Evolutionary conservation across 1,140 invertebrate species (phyloP).

Genomic region (Hirudo medicinalis): DNA sequence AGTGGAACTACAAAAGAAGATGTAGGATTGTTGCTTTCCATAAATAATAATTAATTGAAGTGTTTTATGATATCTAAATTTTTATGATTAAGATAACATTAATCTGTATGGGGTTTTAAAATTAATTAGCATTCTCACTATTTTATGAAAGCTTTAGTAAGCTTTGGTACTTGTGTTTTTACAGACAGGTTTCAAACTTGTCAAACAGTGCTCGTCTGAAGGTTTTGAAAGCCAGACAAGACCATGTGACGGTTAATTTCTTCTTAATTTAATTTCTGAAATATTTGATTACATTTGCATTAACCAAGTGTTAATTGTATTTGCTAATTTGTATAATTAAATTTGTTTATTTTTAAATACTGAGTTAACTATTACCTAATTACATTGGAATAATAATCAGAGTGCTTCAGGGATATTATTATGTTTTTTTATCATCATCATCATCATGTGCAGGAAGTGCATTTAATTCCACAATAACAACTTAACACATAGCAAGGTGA

Average conservation of each 20-base stretch:
- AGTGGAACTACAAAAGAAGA: constrained; percentile 97
- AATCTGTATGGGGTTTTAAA: background rate
- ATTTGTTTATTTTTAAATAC: no score
- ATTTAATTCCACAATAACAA: no score
- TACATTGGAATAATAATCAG: no score
- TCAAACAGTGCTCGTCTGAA: constrained; percentile 90
- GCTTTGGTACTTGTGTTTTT: constrained; percentile 30
- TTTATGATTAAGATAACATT: background rate
- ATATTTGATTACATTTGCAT: constrained; percentile 1
- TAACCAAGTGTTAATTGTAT: background rate
- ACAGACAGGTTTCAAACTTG: constrained; percentile 93
- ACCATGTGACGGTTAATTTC: constrained; percentile 57
- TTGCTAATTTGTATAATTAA: no score
- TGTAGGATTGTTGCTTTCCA: constrained; percentile 51
- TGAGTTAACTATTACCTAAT: no score
- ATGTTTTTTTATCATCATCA: no score
- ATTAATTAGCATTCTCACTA: background rate
- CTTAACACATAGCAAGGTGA: background rate
- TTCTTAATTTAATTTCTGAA: background rate
- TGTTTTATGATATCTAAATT: constrained; percentile 9
- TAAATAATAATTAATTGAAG: constrained; percentile 13
- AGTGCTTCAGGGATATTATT: no score
- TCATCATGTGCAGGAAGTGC: background rate
- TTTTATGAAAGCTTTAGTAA: constrained; percentile 14
- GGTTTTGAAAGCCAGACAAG: constrained; percentile 85